A percentile compares a stretch with the other conserved stretches of the same genome.
Evolutionary conservation across 2,113 vertebrate species (phyloP).

Genomic region (Vulpes ferrilata): DNA sequence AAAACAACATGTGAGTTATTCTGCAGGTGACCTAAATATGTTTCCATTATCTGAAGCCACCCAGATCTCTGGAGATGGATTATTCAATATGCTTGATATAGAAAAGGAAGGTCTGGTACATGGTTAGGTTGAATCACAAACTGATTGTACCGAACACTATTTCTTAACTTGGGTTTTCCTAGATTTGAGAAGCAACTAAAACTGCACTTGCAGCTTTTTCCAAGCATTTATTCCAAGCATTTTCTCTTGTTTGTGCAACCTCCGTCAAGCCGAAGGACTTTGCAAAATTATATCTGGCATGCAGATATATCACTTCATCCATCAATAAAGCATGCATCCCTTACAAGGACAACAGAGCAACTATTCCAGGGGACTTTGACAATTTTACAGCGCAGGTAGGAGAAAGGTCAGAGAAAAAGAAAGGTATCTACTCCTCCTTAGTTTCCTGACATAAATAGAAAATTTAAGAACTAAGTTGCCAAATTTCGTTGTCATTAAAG

Average conservation of each 20-base stretch:
- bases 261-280: not conserved
- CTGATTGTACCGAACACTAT: not conserved
- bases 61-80: not conserved
- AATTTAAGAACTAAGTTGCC: not conserved
- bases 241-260: not conserved
- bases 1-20: not conserved
- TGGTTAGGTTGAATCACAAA: not conserved
- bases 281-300: not conserved
- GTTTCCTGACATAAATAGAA: not conserved
- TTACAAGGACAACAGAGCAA: not conserved
- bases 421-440: not conserved
- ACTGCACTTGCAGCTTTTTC: not conserved
- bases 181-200: conserved; percentile 23
- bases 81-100: not conserved
- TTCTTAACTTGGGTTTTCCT: not conserved
- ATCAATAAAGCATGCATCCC: not conserved
- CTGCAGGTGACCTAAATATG: not conserved
- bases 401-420: not conserved
- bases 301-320: not conserved
- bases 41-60: not conserved
- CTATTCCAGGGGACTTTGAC: not conserved
- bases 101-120: not conserved
- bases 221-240: conserved; percentile 13
- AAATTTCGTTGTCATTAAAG: not conserved
- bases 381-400: not conserved